Percentiles rank a stretch among this genome's conserved stretches.
These are phyloP conservation scores for Drosophila virilis DNA, from an alignment of 1,140 invertebrate genomes.

Conservation along the genomic window DNA sequence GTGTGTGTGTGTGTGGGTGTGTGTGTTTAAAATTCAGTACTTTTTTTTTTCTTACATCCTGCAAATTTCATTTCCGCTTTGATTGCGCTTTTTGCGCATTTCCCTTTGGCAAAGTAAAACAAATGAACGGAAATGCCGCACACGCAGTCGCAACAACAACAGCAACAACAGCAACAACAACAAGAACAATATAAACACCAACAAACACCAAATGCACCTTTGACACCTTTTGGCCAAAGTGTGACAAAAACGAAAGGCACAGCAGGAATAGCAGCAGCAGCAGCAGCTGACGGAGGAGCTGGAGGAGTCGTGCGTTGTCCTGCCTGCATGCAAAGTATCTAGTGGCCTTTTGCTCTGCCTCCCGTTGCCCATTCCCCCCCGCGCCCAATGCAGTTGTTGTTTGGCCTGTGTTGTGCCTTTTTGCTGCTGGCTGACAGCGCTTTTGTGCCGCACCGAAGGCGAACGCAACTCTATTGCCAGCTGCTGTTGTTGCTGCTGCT, in stretches of 20 bases:
- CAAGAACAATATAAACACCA: constrained; percentile 46
- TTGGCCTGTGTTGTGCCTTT: constrained; percentile 74
- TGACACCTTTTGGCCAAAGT: constrained; percentile 78
- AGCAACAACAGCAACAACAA: constrained; percentile 44
- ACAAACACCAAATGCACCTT: constrained; percentile 67
- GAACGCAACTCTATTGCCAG: constrained; percentile 44
- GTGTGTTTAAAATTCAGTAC: constrained; percentile 47
- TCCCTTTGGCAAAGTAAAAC: constrained; percentile 75
- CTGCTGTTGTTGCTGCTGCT: constrained; percentile 20
- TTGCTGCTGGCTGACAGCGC: constrained; percentile 58
- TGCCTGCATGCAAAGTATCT: constrained; percentile 78
- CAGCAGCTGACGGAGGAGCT: constrained; percentile 2
- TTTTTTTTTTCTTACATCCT: constrained; percentile 65
- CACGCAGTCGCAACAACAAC: constrained; percentile 58
- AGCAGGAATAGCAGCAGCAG: constrained; percentile 12
- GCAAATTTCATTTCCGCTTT: constrained; percentile 83
- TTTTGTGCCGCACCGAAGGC: constrained; percentile 31
- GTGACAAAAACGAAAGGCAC: constrained; percentile 62
- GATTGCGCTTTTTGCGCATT: constrained; percentile 80
- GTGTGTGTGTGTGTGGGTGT: constrained; percentile 23
- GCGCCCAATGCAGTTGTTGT: constrained; percentile 43
- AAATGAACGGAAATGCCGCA: constrained; percentile 82
- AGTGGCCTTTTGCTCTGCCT: constrained; percentile 25
- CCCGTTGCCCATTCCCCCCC: neutral
- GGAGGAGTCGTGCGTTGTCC: constrained; percentile 33